Percentiles rank a stretch among this genome's conserved stretches.
Conservation (phyloP, 2,113 vertebrate species). For the Ptychochromis oligacanthus region DNA sequence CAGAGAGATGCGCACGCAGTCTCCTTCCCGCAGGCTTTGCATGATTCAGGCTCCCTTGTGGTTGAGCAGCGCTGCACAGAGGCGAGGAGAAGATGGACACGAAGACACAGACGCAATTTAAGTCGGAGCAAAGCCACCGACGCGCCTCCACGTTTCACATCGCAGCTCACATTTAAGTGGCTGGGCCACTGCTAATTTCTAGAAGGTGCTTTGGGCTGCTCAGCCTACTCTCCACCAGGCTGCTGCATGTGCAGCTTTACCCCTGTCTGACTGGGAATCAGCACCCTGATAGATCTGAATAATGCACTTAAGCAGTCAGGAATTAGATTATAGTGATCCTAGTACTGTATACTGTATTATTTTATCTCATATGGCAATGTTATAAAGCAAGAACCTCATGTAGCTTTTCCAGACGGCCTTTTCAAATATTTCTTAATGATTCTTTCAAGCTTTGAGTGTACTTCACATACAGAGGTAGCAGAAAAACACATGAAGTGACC, state of each 20-base stretch:
- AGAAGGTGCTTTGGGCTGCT: conserved; percentile 39
- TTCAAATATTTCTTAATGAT: too few species aligned
- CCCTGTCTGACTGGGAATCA: neutral
- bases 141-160: conserved; percentile 13
- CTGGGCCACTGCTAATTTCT: conserved; percentile 33
- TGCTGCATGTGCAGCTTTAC: conserved; percentile 29
- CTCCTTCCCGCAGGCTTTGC: conserved; percentile 20
- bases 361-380: neutral
- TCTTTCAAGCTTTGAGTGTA: too few species aligned
- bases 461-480: too few species aligned
- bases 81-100: neutral
- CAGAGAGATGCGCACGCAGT: neutral
- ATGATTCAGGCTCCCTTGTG: conserved; percentile 18
- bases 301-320: neutral
- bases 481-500: too few species aligned
- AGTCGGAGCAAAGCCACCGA: neutral
- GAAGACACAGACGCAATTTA: neutral
- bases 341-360: neutral
- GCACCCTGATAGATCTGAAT: neutral
- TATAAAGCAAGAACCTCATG: neutral
- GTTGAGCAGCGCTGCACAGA: neutral
- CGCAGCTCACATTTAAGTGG: neutral
- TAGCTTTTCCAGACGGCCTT: too few species aligned
- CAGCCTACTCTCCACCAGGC: neutral
- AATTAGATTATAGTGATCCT: neutral